Evolutionary conservation across 2,113 vertebrate species (phyloP).

Genomic region (Catharus minimus): DNA sequence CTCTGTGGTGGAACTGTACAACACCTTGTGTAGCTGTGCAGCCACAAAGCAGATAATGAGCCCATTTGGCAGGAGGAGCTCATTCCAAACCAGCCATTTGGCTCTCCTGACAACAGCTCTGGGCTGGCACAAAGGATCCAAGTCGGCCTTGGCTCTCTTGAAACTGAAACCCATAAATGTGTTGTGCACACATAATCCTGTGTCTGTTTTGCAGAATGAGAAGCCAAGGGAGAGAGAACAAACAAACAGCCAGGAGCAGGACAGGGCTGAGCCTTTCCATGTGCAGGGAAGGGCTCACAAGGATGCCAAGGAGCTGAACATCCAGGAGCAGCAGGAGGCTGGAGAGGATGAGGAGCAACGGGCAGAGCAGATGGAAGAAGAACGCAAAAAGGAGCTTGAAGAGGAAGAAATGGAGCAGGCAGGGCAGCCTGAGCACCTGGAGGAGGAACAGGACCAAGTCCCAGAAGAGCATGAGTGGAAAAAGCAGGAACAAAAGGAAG

Average conservation of each 20-base stretch:
- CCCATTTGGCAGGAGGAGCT: not conserved
- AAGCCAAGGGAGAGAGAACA: conserved; percentile 3
- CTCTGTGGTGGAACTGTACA: not conserved
- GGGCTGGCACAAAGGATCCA: not conserved
- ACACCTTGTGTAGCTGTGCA: not conserved
- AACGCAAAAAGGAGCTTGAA: conserved; percentile 81
- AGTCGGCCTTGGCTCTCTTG: not conserved
- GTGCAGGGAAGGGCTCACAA: not conserved
- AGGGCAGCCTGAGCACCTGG: conserved; percentile 82
- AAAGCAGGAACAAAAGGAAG: conserved; percentile 69
- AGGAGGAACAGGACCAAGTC: conserved; percentile 84
- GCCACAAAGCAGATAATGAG: not conserved
- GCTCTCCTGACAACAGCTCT: not conserved
- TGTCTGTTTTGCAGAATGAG: conserved; percentile 12
- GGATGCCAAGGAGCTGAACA: conserved; percentile 14
- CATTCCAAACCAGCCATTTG: not conserved
- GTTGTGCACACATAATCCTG: not conserved
- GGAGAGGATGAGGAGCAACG: conserved; percentile 58
- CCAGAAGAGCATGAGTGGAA: conserved; percentile 80
- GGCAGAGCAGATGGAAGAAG: conserved; percentile 77
- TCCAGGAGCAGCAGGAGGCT: conserved; percentile 60
- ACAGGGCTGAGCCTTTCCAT: not conserved
- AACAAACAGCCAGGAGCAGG: not conserved
- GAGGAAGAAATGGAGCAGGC: conserved; percentile 90
- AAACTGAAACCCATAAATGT: not conserved